Evolutionary conservation across 2,888 invertebrate species (phyloP).

Genomic region (Caenorhabditis doughertyi): DNA sequence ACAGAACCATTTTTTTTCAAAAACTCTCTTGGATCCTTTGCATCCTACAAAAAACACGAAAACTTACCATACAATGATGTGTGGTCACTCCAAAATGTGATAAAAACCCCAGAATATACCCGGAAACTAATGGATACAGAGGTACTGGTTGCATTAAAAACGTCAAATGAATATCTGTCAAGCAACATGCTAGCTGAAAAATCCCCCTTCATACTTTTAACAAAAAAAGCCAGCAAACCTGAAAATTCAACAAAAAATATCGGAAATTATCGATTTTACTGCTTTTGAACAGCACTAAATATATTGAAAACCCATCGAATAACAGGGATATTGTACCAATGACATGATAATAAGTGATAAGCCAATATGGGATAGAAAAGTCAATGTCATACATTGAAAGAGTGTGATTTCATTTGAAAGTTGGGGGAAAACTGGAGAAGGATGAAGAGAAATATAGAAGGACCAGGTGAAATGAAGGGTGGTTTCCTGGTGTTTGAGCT

Average conservation of each 20-base stretch:
- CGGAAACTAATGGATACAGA: slow-evolving; percentile 9
- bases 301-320: slow-evolving; percentile 36
- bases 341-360: slow-evolving; percentile 36
- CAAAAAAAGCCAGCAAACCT: neutral
- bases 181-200: neutral
- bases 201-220: too few relatives aligned
- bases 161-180: slow-evolving; percentile 22
- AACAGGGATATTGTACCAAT: slow-evolving; percentile 36
- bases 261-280: slow-evolving; percentile 48
- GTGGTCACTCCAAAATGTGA: neutral
- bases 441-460: neutral
- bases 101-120: slow-evolving; percentile 9
- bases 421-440: neutral
- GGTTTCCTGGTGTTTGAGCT: too few relatives aligned
- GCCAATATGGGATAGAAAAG: slow-evolving; percentile 35
- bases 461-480: too few relatives aligned
- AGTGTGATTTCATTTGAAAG: neutral
- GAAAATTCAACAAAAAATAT: slow-evolving; percentile 39
- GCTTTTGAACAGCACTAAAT: slow-evolving; percentile 38
- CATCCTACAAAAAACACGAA: too few relatives aligned
- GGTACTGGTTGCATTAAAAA: slow-evolving; percentile 32
- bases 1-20: too few relatives aligned
- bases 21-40: too few relatives aligned
- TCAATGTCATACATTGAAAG: slow-evolving; percentile 35
- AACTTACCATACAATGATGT: slow-evolving; percentile 6